Evolutionary conservation across 2,113 vertebrate species (phyloP).

Genomic region (Neofelis nebulosa): DNA sequence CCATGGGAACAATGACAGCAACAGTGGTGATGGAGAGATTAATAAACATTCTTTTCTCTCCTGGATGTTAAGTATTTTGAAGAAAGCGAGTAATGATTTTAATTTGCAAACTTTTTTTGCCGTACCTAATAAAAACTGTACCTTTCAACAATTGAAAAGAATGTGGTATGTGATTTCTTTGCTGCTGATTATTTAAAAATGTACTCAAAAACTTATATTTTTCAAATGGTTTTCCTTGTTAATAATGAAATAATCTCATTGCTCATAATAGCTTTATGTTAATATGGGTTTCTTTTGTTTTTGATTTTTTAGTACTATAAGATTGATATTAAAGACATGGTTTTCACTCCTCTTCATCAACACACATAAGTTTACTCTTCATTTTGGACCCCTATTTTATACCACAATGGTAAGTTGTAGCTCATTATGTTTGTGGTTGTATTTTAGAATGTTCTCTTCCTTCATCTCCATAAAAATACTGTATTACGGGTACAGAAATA

Average conservation of each 20-base stretch:
- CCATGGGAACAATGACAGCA: background rate
- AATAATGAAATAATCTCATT: background rate
- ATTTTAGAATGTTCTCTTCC: slow-evolving; percentile 8
- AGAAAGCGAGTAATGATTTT: background rate
- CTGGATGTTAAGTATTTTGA: background rate
- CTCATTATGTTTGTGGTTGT: background rate
- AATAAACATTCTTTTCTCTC: background rate
- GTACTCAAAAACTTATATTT: background rate
- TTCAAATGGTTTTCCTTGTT: background rate
- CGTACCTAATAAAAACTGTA: background rate
- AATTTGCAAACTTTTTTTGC: background rate
- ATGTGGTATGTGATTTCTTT: background rate
- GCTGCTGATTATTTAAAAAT: background rate
- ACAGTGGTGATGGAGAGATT: background rate
- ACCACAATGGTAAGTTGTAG: slow-evolving; percentile 83
- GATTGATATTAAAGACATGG: slow-evolving; percentile 68
- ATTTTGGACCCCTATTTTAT: slow-evolving; percentile 67
- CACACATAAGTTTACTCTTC: slow-evolving; percentile 66
- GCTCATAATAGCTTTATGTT: background rate
- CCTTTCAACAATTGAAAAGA: background rate
- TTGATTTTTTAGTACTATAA: slow-evolving; percentile 63
- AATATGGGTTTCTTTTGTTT: background rate
- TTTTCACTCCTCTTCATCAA: slow-evolving; percentile 40
- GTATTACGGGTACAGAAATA: background rate
- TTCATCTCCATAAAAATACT: background rate